Evolutionary conservation across 2,113 vertebrate species (phyloP).

Genomic region (Hippoglossus stenolepis): DNA sequence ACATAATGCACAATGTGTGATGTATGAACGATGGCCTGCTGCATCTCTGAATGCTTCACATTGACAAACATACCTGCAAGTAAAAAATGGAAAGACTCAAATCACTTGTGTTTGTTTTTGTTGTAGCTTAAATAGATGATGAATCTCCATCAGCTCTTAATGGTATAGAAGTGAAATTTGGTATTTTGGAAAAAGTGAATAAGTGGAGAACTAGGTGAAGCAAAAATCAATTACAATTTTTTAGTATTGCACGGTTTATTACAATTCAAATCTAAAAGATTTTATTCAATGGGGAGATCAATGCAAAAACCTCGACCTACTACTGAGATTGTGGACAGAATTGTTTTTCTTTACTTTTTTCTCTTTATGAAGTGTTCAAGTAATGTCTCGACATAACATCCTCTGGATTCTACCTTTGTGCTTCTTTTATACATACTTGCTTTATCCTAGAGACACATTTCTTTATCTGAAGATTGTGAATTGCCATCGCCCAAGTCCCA

Average conservation of each 20-base stretch:
- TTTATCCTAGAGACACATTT: constrained; percentile 30
- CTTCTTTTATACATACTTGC: constrained; percentile 8
- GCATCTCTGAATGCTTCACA: background rate
- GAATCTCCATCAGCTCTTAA: constrained; percentile 1
- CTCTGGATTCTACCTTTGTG: constrained; percentile 13
- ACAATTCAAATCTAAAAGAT: background rate
- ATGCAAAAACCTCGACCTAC: constrained; percentile 14
- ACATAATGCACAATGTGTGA: background rate
- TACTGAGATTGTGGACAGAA: background rate
- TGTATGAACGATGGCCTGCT: background rate
- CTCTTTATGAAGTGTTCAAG: constrained; percentile 17
- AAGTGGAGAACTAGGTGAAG: constrained; percentile 1
- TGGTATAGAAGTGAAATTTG: constrained; percentile 1
- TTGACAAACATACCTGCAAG: background rate
- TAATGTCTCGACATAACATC: background rate
- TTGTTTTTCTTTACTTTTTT: constrained; percentile 18
- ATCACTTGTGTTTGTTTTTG: background rate
- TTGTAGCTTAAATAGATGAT: background rate
- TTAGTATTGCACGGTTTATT: background rate
- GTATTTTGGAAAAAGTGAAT: constrained; percentile 9
- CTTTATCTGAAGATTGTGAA: constrained; percentile 33
- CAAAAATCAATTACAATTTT: constrained; percentile 1
- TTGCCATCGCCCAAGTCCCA: background rate
- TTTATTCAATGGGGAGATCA: constrained; percentile 25
- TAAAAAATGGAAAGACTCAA: constrained; percentile 10